These are phyloP conservation scores for Tiliacea citrago DNA, from an alignment of 2,888 invertebrate species.

Conservation along the genomic window DNA sequence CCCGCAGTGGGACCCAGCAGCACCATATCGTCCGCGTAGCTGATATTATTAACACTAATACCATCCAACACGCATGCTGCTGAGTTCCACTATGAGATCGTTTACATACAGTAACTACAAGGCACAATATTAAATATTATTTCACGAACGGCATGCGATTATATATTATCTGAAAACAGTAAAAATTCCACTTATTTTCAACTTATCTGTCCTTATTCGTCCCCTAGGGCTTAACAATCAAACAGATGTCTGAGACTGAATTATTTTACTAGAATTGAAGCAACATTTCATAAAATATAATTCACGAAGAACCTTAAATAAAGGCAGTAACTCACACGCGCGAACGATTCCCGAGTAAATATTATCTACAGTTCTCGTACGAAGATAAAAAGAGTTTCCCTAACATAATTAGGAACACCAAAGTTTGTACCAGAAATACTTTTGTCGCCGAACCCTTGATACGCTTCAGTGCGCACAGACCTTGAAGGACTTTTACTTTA, in stretches of 20 bases:
- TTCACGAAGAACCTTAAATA: conserved; percentile 13
- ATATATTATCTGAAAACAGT: neutral
- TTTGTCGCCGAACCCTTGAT: conserved; percentile 35
- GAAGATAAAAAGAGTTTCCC: conserved; percentile 50
- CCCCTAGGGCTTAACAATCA: neutral
- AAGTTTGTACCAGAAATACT: conserved; percentile 51
- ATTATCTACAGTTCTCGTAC: conserved; percentile 32
- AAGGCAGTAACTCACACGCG: conserved; percentile 32
- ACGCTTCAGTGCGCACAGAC: conserved; percentile 49
- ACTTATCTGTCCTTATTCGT: neutral
- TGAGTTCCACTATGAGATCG: too few species aligned
- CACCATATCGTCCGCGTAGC: too few species aligned
- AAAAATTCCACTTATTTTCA: neutral
- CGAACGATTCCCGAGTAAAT: conserved; percentile 43
- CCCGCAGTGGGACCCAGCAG: too few species aligned
- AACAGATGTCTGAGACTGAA: neutral
- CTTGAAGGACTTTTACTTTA: conserved; percentile 46
- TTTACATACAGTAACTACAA: too few species aligned
- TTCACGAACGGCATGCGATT: too few species aligned
- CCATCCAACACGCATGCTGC: too few species aligned
- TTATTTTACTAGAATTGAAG: conserved; percentile 1
- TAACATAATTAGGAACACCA: conserved; percentile 54
- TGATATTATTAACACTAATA: too few species aligned
- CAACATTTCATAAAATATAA: neutral
- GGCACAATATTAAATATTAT: too few species aligned